Percentiles rank a stretch among this genome's conserved stretches.
Conservation (phyloP, 2,888 invertebrate species). For the Ypsolopha scabrella region DNA sequence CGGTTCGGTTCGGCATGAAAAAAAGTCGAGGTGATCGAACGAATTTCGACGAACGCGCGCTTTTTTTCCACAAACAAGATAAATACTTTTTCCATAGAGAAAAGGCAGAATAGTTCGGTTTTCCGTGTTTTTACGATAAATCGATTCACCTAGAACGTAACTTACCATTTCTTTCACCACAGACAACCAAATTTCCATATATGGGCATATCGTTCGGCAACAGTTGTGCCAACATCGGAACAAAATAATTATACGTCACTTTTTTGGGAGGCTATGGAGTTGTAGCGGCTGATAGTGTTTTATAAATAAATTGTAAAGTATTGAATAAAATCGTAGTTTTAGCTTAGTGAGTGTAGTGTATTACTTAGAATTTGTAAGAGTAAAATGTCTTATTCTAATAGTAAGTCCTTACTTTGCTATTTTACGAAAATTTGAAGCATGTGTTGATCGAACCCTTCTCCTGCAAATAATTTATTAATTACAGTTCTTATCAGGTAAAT, state of each 20-base stretch:
- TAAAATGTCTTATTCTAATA: conserved; percentile 61
- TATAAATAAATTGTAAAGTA: conserved; percentile 46
- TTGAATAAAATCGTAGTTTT: conserved; percentile 31
- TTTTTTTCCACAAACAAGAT: not conserved
- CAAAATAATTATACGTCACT: conserved; percentile 47
- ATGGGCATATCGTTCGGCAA: conserved; percentile 37
- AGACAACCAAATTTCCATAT: conserved; percentile 27
- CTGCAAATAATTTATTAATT: not conserved
- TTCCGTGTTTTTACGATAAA: not conserved
- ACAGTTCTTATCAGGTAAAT: not conserved
- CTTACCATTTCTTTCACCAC: too few species aligned
- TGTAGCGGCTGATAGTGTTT: conserved; percentile 60
- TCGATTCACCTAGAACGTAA: not conserved
- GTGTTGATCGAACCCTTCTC: not conserved
- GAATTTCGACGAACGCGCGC: conserved; percentile 8
- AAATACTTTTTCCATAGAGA: not conserved
- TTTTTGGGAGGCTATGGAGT: conserved; percentile 42
- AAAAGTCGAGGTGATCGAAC: conserved; percentile 1
- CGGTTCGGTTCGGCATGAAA: conserved; percentile 6
- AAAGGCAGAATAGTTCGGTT: too few species aligned
- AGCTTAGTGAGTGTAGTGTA: conserved; percentile 29
- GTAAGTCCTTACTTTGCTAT: conserved; percentile 36
- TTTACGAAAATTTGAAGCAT: not conserved
- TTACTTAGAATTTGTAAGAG: conserved; percentile 36
- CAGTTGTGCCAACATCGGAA: conserved; percentile 30